Evolutionary conservation across 2,888 invertebrate genomes (phyloP).

Genomic region (Cylindroiulus punctatus): DNA sequence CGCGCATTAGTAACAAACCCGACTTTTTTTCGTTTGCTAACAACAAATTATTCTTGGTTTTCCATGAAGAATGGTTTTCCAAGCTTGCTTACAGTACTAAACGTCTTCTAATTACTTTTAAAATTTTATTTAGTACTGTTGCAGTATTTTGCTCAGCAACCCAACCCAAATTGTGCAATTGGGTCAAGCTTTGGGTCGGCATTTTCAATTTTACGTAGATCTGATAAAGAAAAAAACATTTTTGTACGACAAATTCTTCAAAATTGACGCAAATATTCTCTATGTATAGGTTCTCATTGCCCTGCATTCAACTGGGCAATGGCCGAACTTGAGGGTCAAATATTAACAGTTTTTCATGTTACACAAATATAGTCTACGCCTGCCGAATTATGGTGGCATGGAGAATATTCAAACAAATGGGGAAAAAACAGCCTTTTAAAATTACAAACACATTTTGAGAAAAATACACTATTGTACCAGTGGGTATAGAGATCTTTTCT

Average conservation of each 20-base stretch:
- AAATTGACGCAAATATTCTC: neutral
- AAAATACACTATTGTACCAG: too few relatives aligned
- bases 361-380: too few relatives aligned
- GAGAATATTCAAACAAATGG: too few relatives aligned
- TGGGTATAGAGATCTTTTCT: too few relatives aligned
- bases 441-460: too few relatives aligned
- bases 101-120: too few relatives aligned
- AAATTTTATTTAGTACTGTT: neutral
- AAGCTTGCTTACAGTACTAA: too few relatives aligned
- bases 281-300: neutral
- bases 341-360: too few relatives aligned
- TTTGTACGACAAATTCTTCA: neutral
- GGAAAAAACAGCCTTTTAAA: too few relatives aligned
- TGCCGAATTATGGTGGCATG: too few relatives aligned
- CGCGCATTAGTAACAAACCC: neutral
- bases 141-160: neutral
- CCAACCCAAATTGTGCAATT: slow-evolving; percentile 23
- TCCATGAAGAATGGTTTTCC: neutral
- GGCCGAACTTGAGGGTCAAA: neutral
- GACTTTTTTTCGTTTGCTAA: neutral
- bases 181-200: neutral
- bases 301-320: slow-evolving; percentile 32
- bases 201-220: neutral
- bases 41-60: neutral
- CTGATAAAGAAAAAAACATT: neutral